Percentiles rank a stretch among this genome's conserved stretches.
Evolutionary conservation across 2,113 vertebrate species (phyloP).

Genomic region (Opisthocomus hoazin): DNA sequence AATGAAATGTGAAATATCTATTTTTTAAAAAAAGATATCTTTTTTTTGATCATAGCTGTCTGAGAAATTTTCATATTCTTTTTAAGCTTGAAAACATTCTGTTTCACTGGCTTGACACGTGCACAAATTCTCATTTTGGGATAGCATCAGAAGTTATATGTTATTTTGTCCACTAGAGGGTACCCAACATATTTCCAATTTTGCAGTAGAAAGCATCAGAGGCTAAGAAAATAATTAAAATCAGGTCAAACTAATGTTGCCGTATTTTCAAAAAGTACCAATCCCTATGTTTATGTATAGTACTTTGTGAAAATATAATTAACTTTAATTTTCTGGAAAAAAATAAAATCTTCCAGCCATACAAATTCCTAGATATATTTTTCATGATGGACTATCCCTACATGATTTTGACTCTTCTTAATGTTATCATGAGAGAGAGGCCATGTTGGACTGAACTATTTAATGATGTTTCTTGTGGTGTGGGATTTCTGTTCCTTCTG

Average conservation of each 20-base stretch:
- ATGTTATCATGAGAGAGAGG: neutral
- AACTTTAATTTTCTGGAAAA: neutral
- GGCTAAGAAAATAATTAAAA: neutral
- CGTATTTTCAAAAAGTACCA: neutral
- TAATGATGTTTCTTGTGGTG: neutral
- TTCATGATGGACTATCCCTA: neutral
- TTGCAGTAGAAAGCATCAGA: neutral
- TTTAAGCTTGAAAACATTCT: neutral
- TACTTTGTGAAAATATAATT: neutral
- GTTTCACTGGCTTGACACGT: neutral
- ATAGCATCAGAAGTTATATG: neutral
- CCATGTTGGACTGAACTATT: neutral
- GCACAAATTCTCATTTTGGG: neutral
- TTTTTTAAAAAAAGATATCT: neutral
- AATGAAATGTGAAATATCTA: neutral
- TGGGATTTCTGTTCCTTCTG: neutral
- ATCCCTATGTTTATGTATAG: neutral
- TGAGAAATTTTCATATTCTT: neutral
- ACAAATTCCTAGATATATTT: neutral
- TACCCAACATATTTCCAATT: conserved; percentile 16
- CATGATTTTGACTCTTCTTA: neutral
- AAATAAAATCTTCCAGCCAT: neutral
- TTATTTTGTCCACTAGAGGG: conserved; percentile 56
- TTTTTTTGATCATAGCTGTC: neutral
- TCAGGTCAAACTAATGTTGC: neutral